Evolutionary conservation across 1,140 invertebrate genomes (phyloP), one percentile per base, ranked within the genome.

Genomic region (Eufriesea mexicana): DNA sequence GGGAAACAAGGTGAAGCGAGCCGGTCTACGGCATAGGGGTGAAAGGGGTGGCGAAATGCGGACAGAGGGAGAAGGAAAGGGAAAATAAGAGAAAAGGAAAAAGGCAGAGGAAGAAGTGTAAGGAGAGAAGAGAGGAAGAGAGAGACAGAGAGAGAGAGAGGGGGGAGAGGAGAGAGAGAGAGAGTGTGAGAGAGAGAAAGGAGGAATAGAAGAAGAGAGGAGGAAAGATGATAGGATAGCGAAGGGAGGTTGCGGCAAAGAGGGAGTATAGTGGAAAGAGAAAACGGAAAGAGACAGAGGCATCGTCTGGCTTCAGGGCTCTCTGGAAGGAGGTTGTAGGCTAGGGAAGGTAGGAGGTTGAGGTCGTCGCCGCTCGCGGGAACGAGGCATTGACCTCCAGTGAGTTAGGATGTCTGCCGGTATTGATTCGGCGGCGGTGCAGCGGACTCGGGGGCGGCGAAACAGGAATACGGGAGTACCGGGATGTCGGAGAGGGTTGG

Each of bases 321-420:
- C 90, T 89, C 89, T 88, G 87, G 89, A 90, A 91, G 88, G 81
- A 90, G 91, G 84, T 89, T 88, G 84, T 86, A 82, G 84, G 84
- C 77, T 89, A 88, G 87, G 80, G 71, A 85, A 86, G 84, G 89
- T 90, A 92, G 91, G 91, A 92, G 91, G 91, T 92, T 92, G 91
- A 92, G 91, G 91, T 92, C 91, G 91, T 86, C 89, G 91, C 87
- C 89, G 90, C 89, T 89, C 86, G 86, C 87, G 89, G 90, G 91
- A 91, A 91, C 91, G 89, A 92, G 91, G 91, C 91, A 92, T 92
- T 92, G 91, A 92, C 91, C 91, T 92, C 90, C 76, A 91, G 89
- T 89, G 91, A 91, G 91, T 92, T 90, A 90, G 90, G 90, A 91
- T 90, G 91, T 94, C 93, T 94, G 92, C 91, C 91, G 88, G 92